Percentiles rank a stretch among this genome's conserved stretches.
phyloP scores from a whole-genome alignment of 2,888 invertebrate species.

The Petrophora chlorosata region DNA sequence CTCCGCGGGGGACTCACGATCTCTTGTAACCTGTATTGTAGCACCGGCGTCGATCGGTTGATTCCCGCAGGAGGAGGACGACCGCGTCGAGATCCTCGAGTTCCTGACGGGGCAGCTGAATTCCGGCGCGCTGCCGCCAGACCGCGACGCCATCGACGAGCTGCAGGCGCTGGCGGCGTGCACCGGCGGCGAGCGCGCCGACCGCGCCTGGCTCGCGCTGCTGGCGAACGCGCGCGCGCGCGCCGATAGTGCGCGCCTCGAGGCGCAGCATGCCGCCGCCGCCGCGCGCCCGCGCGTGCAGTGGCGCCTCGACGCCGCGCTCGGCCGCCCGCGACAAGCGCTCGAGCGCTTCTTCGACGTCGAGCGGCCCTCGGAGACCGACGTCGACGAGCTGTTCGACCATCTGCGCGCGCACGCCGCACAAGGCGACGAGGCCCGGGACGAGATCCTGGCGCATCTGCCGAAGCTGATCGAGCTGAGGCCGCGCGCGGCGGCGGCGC shows the following conservation, averaged over 20 bases:
- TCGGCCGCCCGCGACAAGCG: conserved; percentile 50
- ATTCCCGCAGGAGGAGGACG: conserved; percentile 62
- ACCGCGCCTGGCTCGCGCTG: conserved; percentile 66
- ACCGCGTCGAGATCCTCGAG: conserved; percentile 66
- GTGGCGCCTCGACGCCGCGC: conserved; percentile 58
- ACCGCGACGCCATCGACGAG: conserved; percentile 57
- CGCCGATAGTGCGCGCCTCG: conserved; percentile 44
- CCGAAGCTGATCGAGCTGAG: conserved; percentile 53
- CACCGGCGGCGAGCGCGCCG: conserved; percentile 60
- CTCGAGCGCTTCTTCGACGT: conserved; percentile 61
- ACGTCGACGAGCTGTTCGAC: conserved; percentile 69
- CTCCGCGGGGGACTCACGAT: no score
- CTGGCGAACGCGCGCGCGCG: conserved; percentile 37
- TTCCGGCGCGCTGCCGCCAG: conserved; percentile 64
- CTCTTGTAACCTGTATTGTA: no score
- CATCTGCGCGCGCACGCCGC: conserved; percentile 54
- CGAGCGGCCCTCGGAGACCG: conserved; percentile 51
- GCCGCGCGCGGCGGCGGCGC: conserved; percentile 61
- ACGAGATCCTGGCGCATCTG: conserved; percentile 43
- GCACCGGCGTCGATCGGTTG: no score
- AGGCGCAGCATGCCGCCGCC: conserved; percentile 40
- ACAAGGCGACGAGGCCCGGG: conserved; percentile 36
- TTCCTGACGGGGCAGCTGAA: conserved; percentile 69
- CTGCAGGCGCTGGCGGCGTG: conserved; percentile 52
- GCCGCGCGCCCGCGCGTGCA: conserved; percentile 56